Conservation (phyloP, 2,888 invertebrate genomes). For the Andricus quercusramuli region DNA sequence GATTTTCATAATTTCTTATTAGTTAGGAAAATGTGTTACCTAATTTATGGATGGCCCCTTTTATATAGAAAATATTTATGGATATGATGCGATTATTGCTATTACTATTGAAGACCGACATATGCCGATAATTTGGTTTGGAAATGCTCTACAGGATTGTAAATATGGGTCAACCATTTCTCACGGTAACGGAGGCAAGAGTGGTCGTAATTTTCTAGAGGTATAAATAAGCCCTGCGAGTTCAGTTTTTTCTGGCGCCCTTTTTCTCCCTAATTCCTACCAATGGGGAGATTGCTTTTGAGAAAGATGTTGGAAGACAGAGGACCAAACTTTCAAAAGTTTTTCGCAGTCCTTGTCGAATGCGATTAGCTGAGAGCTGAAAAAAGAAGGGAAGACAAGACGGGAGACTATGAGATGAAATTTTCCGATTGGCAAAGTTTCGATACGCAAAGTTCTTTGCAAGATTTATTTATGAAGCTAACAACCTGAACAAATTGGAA, state of each 20-base stretch:
- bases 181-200: neutral
- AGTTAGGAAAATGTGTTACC: no score
- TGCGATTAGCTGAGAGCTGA: slow-evolving; percentile 28
- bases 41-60: no score
- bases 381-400: slow-evolving; percentile 26
- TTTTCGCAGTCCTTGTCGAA: slow-evolving; percentile 27
- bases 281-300: slow-evolving; percentile 13
- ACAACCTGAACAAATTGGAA: neutral
- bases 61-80: no score
- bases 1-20: no score
- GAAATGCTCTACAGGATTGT: neutral
- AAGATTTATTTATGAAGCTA: slow-evolving; percentile 3
- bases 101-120: neutral
- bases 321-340: slow-evolving; percentile 17
- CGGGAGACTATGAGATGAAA: slow-evolving; percentile 16
- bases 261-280: slow-evolving; percentile 10
- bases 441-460: slow-evolving; percentile 5
- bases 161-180: neutral
- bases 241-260: neutral
- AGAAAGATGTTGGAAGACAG: slow-evolving; percentile 18
- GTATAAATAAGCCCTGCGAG: neutral
- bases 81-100: no score
- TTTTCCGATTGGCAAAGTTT: slow-evolving; percentile 33
- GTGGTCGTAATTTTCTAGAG: no score
- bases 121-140: no score